These are phyloP conservation scores for Sebastes fasciatus DNA, from an alignment of 2,113 vertebrate species.

Conservation along the genomic window DNA sequence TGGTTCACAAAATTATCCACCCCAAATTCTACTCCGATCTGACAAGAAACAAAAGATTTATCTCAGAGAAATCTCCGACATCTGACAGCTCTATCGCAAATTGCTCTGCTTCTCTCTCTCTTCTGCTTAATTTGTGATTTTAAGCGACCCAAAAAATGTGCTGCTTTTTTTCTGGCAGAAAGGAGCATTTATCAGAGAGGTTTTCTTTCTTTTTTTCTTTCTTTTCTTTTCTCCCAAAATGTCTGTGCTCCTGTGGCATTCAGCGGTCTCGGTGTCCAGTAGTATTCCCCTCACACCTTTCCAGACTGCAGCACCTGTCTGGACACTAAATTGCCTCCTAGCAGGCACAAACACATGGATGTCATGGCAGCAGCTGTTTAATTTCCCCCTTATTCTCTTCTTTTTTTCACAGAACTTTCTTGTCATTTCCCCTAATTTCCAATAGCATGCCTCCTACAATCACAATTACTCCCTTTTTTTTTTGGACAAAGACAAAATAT, in stretches of 20 bases:
- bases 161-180: conserved; percentile 50
- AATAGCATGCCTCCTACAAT: conserved; percentile 81
- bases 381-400: neutral
- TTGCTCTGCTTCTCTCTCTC: conserved; percentile 67
- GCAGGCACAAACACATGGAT: conserved; percentile 82
- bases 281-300: conserved; percentile 85
- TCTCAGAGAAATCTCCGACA: conserved; percentile 23
- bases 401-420: conserved; percentile 2
- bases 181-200: conserved; percentile 35
- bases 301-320: conserved; percentile 82
- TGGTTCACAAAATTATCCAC: conserved; percentile 92
- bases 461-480: conserved; percentile 65
- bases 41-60: conserved; percentile 40
- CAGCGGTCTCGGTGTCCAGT: conserved; percentile 89
- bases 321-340: conserved; percentile 80
- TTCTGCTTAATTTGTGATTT: conserved; percentile 56
- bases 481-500: conserved; percentile 79
- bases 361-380: conserved; percentile 85
- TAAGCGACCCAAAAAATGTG: conserved; percentile 42
- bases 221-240: conserved; percentile 19
- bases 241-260: conserved; percentile 83
- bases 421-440: conserved; percentile 67
- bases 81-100: conserved; percentile 48
- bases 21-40: conserved; percentile 72
- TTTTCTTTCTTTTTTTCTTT: conserved; percentile 7